Percentiles rank a stretch among this genome's conserved stretches.
Evolutionary conservation across 2,113 vertebrate species (phyloP).

Genomic region (Melanerpes formicivorus): DNA sequence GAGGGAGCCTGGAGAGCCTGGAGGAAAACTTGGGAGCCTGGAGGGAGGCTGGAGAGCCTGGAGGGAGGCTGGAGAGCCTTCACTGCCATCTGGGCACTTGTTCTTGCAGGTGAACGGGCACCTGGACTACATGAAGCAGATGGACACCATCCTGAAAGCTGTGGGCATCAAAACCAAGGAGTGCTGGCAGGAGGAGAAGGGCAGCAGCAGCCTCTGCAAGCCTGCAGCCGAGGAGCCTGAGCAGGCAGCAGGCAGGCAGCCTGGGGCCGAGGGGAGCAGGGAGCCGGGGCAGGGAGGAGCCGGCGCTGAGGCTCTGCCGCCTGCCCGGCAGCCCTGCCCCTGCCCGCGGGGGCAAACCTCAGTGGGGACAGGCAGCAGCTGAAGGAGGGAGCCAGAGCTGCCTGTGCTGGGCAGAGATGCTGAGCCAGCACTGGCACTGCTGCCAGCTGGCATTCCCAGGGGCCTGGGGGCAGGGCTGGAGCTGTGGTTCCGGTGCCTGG

Average conservation of each 20-base stretch:
- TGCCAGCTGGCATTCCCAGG: background rate
- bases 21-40: too few species aligned
- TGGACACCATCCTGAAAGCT: constrained; percentile 90
- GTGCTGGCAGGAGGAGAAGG: constrained; percentile 62
- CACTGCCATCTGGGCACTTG: too few species aligned
- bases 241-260: background rate
- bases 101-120: constrained; percentile 89
- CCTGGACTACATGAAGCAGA: constrained; percentile 96
- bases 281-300: background rate
- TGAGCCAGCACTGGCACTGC: background rate
- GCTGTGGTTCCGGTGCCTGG: background rate
- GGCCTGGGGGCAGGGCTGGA: background rate
- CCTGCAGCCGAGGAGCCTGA: background rate
- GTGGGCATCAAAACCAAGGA: constrained; percentile 89
- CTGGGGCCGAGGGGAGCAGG: accelerated
- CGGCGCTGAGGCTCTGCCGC: background rate
- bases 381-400: background rate
- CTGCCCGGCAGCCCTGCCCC: background rate
- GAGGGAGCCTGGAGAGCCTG: too few species aligned
- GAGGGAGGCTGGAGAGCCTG: too few species aligned
- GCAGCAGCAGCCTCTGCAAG: constrained; percentile 38
- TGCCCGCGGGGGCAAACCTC: too few species aligned
- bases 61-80: background rate
- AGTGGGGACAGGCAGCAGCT: background rate
- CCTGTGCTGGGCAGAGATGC: background rate